These are phyloP conservation scores for Odontophorus gujanensis DNA, from an alignment of 2,113 vertebrate species.

Conservation along the genomic window DNA sequence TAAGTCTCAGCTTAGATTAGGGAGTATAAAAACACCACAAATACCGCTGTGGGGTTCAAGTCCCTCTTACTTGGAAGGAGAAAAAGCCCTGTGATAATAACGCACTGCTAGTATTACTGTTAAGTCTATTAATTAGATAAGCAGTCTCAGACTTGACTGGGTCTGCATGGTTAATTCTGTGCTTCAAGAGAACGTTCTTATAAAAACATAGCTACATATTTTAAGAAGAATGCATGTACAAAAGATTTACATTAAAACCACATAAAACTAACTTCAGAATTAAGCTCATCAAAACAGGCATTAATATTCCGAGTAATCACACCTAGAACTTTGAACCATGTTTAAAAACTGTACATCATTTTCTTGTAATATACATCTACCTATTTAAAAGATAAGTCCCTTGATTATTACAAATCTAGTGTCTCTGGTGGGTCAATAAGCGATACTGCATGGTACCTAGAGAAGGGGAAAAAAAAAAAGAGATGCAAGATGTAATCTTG, in stretches of 20 bases:
- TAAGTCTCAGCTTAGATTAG: slow-evolving; percentile 13
- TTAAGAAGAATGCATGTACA: slow-evolving; percentile 79
- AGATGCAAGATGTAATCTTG: slow-evolving; percentile 2
- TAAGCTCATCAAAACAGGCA: slow-evolving; percentile 42
- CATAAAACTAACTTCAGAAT: slow-evolving; percentile 75
- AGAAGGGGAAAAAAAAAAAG: neutral
- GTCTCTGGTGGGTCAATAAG: slow-evolving; percentile 85
- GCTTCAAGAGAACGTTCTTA: slow-evolving; percentile 54
- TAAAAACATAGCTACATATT: slow-evolving; percentile 71
- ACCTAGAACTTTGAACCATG: slow-evolving; percentile 49
- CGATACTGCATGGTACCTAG: slow-evolving; percentile 90
- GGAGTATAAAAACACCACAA: slow-evolving; percentile 17
- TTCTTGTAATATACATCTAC: slow-evolving; percentile 65
- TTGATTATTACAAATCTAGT: slow-evolving; percentile 70
- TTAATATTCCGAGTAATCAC: slow-evolving; percentile 44
- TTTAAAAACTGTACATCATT: slow-evolving; percentile 80
- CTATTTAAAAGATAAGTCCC: slow-evolving; percentile 65
- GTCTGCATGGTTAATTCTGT: slow-evolving; percentile 66
- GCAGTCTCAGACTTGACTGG: slow-evolving; percentile 17
- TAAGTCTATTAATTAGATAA: neutral
- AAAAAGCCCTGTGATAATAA: slow-evolving; percentile 1
- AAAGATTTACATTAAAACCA: slow-evolving; percentile 84
- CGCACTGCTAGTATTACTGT: neutral
- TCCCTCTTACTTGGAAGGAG: neutral
- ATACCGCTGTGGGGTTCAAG: slow-evolving; percentile 23